These are phyloP conservation scores for Meghimatium bilineatum DNA, from an alignment of 2,888 invertebrate species.

Conservation along the genomic window DNA sequence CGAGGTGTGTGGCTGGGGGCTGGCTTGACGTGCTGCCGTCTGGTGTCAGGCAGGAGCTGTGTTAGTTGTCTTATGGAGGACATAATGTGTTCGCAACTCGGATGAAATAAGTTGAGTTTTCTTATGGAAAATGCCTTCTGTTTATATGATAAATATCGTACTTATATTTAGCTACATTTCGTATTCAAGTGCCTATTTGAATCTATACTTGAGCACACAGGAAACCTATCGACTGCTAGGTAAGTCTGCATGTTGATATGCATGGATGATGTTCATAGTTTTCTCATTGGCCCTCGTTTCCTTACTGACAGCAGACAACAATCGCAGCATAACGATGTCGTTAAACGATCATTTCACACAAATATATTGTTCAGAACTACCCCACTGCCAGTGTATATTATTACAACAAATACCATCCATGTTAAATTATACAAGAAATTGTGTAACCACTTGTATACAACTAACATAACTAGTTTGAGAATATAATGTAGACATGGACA, in stretches of 20 bases:
- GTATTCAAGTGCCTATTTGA: slow-evolving; percentile 59
- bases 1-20: slow-evolving; percentile 37
- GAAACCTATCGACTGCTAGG: slow-evolving; percentile 69
- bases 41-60: slow-evolving; percentile 7
- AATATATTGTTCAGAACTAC: no score
- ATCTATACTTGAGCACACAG: slow-evolving; percentile 67
- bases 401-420: no score
- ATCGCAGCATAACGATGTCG: background rate
- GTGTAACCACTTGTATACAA: no score
- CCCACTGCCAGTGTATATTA: no score
- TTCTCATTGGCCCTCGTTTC: background rate
- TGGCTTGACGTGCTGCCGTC: slow-evolving; percentile 26
- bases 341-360: background rate
- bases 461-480: no score
- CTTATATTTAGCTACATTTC: slow-evolving; percentile 59
- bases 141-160: slow-evolving; percentile 55
- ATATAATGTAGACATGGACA: no score
- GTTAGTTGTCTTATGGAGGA: slow-evolving; percentile 32
- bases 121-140: slow-evolving; percentile 39
- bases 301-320: background rate
- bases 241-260: slow-evolving; percentile 54
- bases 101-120: slow-evolving; percentile 39
- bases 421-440: no score
- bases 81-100: slow-evolving; percentile 43
- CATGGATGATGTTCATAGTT: background rate